Evolutionary conservation across 1,140 invertebrate species (phyloP), one percentile per base, ranked within the genome.

Genomic region (Diploscapter pachys): DNA sequence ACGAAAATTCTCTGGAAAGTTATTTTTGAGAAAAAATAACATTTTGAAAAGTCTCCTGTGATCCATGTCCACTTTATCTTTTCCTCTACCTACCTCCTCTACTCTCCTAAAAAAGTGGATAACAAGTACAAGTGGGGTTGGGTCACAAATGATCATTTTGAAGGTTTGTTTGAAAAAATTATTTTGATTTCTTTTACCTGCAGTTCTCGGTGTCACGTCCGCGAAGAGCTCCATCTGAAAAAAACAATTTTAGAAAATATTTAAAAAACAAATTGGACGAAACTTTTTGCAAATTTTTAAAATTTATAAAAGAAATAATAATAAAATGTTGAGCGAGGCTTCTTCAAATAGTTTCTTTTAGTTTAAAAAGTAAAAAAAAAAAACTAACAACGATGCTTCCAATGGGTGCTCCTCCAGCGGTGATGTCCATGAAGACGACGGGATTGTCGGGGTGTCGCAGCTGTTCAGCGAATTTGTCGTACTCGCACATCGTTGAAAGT

Each of bases 161-260:
- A 31, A 31, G 31, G 31, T 31, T 31, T 31, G 31, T 31, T 31
- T 31, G 31, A 31, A 31, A 31, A 31, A 31, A 31, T 31, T 31
- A 31, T 31, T 31, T 31, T 31, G 0, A 31, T 31, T 31, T 31
- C 31, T 31, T 31, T 31, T 31, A 31, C 31, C 31, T 31, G 93
- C 94, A 5, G 96, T 98, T 88, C 93, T 95, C 9, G 97, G 96
- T 5, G 95, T 94, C 54, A 94, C 90, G 89, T 99, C 95, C 3
- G 94, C 92, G 89, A 94, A 99, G 4, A 99, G 87, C 88, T 99
- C 96, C 87, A 99, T 93, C 75, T 76, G 63, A 55, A 66, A 70
- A 70, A 56, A 48, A 2, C n/a, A 53, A 51, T 4, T 52, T 13
- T 9, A 67, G n/a, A 63, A 31, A 3, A 54, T n/a, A 52, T 5